Conservation (phyloP, 2,888 invertebrate species). For the Sympetrum striolatum region DNA sequence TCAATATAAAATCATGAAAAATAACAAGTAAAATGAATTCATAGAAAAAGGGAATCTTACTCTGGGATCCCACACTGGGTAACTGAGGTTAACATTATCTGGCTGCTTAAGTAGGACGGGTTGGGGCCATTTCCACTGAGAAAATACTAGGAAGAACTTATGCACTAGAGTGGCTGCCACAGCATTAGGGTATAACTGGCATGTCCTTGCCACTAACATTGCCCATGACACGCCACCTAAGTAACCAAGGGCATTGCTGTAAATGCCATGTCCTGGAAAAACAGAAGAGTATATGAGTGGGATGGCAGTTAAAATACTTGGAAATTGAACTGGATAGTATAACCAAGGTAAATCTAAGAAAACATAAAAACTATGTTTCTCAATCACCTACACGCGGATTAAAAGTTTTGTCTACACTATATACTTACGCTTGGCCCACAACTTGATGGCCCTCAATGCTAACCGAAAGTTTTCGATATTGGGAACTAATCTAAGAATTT, state of each 20-base stretch:
- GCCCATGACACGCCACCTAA: conserved; percentile 99
- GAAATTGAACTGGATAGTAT: neutral
- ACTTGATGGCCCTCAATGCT: conserved; percentile 91
- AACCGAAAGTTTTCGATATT: conserved; percentile 93
- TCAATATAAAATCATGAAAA: no score
- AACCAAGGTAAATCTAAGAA: neutral
- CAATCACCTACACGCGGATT: neutral
- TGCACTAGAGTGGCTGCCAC: conserved; percentile 92
- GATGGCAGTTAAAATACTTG: no score
- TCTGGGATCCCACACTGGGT: conserved; percentile 97
- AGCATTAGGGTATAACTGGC: conserved; percentile 98
- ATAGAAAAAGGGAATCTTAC: conserved; percentile 60
- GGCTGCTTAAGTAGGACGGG: conserved; percentile 95
- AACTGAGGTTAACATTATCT: conserved; percentile 84
- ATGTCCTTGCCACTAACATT: conserved; percentile 97
- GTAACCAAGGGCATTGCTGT: conserved; percentile 97
- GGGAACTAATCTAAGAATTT: conserved; percentile 94
- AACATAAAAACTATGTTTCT: neutral
- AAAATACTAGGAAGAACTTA: conserved; percentile 98
- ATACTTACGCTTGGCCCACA: conserved; percentile 95
- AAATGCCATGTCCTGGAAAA: conserved; percentile 87
- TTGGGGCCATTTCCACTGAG: conserved; percentile 99
- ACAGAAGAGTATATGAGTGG: conserved; percentile 49
- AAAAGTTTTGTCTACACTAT: no score
- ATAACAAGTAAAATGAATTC: no score